phyloP scores from a whole-genome alignment of 1,140 invertebrate species.

The Cecropterus lyciades region DNA sequence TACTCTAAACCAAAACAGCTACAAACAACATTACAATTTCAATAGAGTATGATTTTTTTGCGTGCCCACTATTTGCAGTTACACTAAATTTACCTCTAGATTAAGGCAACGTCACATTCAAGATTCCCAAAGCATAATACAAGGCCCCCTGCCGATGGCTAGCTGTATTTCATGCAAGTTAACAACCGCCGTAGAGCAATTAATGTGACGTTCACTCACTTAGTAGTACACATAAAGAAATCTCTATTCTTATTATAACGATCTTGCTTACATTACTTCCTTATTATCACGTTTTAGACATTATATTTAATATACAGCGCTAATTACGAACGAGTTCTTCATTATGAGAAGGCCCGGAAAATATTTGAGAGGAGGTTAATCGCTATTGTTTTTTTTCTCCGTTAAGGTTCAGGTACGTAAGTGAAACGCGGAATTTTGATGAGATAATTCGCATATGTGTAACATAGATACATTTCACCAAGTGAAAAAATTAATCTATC shows the following conservation, averaged over 20 bases:
- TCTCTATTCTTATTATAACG: conserved; percentile 71
- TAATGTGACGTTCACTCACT: conserved; percentile 67
- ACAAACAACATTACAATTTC: no score
- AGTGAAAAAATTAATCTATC: no score
- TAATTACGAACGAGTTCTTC: conserved; percentile 72
- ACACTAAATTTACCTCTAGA: background rate
- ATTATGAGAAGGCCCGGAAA: conserved; percentile 65
- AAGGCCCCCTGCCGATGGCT: conserved; percentile 48
- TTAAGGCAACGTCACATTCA: background rate
- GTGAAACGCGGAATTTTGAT: conserved; percentile 34
- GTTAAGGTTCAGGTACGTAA: conserved; percentile 48
- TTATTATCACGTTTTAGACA: conserved; percentile 72
- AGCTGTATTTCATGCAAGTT: conserved; percentile 59
- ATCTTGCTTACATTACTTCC: conserved; percentile 74
- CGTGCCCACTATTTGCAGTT: no score
- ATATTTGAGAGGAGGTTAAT: conserved; percentile 64
- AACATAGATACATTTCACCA: no score
- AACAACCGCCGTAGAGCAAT: conserved; percentile 64
- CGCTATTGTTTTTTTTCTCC: conserved; percentile 64
- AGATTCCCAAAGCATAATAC: conserved; percentile 37
- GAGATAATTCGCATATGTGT: conserved; percentile 22
- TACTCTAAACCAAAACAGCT: no score
- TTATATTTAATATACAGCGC: conserved; percentile 71
- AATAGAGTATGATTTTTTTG: no score
- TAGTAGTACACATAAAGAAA: conserved; percentile 75